Evolutionary conservation across 2,113 vertebrate genomes (phyloP), one percentile per base, ranked within the genome.

Genomic region (Podarcis cretensis): DNA sequence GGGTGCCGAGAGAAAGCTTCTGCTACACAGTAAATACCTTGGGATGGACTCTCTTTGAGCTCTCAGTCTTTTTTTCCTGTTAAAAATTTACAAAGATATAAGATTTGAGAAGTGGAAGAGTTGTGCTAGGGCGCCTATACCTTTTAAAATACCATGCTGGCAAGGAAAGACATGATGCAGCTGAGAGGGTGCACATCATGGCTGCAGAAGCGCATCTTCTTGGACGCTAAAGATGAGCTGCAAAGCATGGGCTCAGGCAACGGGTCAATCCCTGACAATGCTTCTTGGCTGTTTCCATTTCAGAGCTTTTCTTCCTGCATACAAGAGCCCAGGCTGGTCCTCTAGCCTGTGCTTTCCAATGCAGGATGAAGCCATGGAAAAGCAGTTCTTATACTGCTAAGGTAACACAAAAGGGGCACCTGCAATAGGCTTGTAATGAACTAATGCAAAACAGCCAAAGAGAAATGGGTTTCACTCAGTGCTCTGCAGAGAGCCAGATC

Each of bases 61-160:
- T 98, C 92, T 97, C 97, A 96, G 97, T 97, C 96, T 96, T 97
- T 97, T 98, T 98, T 94, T 97, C 98, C 98, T 99, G 98, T 98
- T 97, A 98, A 97, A 96, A 98, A 90, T 97, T 96, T 96, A 97
- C 59, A 95, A 92, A 97, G 92, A 90, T 43, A 83, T 90, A 92
- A 97, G 94, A 95, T 92, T 90, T n/a, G 1, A 87, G 87, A 77
- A 96, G 83, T 0, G 0, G 63, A 84, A 87, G 86, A 77, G 79
- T 25, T 65, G 90, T 80, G 73, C 2, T 0, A 54, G 0, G 89
- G 69, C 30, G 71, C 13, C 35, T 84, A 79, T 30, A 32, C 12
- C 21, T 27, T 66, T 76, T 30, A 32, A 57, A 79, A 82, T 78
- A 43, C 79, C 76, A 84, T 84, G 59, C 48, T 84, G 76, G 40